phyloP scores from a whole-genome alignment of 2,113 vertebrate genomes.

The Melanocharis versteri region DNA sequence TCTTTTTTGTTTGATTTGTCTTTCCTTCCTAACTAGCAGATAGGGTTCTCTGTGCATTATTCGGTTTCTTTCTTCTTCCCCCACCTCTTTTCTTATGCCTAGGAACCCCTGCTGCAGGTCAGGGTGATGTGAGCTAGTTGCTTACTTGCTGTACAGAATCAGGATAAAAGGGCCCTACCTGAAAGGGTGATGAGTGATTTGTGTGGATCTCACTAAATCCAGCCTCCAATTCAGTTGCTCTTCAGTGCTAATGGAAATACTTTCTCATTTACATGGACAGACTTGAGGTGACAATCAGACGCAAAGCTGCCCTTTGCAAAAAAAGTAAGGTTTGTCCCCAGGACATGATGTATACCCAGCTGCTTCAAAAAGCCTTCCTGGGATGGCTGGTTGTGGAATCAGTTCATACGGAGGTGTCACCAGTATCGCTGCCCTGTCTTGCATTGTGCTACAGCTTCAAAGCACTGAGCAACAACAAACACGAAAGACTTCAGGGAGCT shows the following conservation, averaged over 20 bases:
- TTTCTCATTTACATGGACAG: neutral
- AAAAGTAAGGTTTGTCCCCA: neutral
- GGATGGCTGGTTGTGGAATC: neutral
- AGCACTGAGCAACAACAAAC: neutral
- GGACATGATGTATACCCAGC: neutral
- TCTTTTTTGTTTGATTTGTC: neutral
- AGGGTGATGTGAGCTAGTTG: neutral
- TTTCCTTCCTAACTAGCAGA: neutral
- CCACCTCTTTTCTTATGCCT: neutral
- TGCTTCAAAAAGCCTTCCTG: neutral
- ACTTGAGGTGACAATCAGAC: neutral
- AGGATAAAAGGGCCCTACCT: neutral
- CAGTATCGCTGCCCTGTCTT: neutral
- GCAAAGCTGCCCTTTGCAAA: neutral
- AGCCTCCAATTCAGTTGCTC: neutral
- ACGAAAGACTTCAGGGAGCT: neutral
- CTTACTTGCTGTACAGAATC: neutral
- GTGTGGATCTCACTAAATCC: neutral
- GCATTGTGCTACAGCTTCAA: neutral
- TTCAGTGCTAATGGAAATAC: neutral
- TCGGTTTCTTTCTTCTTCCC: neutral
- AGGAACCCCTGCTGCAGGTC: neutral
- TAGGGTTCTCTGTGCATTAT: neutral
- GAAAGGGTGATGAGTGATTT: neutral
- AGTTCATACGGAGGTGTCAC: neutral